Evolutionary conservation across 2,113 vertebrate species (phyloP).

Genomic region (Chloebia gouldiae): DNA sequence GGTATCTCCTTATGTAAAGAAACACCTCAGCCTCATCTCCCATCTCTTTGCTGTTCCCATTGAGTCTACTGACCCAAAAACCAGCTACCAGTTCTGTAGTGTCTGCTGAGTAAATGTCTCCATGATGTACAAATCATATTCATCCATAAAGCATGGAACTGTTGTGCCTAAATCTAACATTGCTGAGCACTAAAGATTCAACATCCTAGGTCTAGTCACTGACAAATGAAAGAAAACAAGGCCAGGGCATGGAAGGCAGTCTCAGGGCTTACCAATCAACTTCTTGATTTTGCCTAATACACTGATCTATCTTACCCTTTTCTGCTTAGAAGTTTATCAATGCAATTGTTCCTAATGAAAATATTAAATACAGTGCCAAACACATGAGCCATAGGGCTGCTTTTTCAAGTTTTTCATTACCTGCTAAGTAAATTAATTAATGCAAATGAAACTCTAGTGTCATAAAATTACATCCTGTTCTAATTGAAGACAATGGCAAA

Average conservation of each 20-base stretch:
- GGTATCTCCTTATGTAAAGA: not conserved
- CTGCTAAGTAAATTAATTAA: constrained; percentile 63
- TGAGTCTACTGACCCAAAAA: not conserved
- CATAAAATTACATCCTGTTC: constrained; percentile 11
- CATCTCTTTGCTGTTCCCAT: not conserved
- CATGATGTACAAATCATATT: not conserved
- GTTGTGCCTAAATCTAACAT: not conserved
- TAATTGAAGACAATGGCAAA: constrained; percentile 57
- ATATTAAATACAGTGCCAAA: constrained; percentile 20
- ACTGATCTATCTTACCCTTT: not conserved
- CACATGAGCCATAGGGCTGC: constrained; percentile 16
- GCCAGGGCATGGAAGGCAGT: not conserved
- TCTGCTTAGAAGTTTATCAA: constrained; percentile 35
- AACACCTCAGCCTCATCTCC: not conserved
- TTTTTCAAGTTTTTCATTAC: constrained; percentile 52
- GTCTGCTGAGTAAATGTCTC: not conserved
- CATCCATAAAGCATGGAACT: not conserved
- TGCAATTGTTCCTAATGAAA: constrained; percentile 48
- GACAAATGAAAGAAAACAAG: not conserved
- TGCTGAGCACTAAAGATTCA: not conserved
- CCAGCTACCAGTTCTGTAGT: not conserved
- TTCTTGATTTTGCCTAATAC: not conserved
- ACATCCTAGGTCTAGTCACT: not conserved
- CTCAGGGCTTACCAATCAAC: not conserved
- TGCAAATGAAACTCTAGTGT: constrained; percentile 44